Conservation (phyloP, 2,888 invertebrate genomes). For the Dioctria linearis region DNA sequence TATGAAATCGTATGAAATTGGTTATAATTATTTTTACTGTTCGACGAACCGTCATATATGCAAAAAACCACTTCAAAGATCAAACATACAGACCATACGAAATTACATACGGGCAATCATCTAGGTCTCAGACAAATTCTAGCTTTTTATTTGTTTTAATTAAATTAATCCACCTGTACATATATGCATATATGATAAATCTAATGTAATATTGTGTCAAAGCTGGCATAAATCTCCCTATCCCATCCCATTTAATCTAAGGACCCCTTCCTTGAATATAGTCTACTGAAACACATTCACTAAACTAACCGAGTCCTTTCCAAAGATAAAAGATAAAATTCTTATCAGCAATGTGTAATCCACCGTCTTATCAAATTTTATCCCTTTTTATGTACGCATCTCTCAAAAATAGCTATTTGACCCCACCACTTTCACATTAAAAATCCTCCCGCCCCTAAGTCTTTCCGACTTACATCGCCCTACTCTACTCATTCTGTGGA, state of each 20-base stretch:
- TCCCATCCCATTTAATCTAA: neutral
- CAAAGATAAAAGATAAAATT: conserved; percentile 19
- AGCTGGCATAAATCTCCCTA: conserved; percentile 32
- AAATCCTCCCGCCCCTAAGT: neutral
- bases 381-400: conserved; percentile 22
- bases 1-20: too few species aligned
- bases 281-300: conserved; percentile 15
- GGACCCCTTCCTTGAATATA: conserved; percentile 1
- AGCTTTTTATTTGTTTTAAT: too few species aligned
- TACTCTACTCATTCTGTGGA: conserved; percentile 20
- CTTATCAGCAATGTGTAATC: conserved; percentile 36
- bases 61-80: too few species aligned
- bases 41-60: too few species aligned
- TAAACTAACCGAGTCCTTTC: conserved; percentile 14
- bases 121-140: too few species aligned
- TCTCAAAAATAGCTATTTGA: conserved; percentile 37
- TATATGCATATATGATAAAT: too few species aligned
- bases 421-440: conserved; percentile 13
- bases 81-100: too few species aligned
- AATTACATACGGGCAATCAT: too few species aligned
- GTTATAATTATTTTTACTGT: too few species aligned
- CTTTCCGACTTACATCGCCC: neutral
- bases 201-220: conserved; percentile 35
- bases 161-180: too few species aligned
- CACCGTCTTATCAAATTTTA: conserved; percentile 37